Evolutionary conservation across 2,888 invertebrate genomes (phyloP).

Genomic region (Cybosia mesomella): DNA sequence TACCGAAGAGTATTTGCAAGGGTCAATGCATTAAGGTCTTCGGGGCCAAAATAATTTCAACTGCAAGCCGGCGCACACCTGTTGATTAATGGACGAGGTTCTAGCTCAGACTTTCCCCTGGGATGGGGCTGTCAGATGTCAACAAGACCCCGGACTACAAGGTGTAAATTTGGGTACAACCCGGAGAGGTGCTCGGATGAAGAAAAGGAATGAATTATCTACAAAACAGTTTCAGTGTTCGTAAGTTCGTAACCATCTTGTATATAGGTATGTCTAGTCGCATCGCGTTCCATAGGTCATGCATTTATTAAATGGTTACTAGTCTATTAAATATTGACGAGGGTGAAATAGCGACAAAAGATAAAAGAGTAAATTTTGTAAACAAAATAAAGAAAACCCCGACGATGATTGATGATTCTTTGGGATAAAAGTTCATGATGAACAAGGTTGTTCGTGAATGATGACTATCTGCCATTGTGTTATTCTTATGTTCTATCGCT

Average conservation of each 20-base stretch:
- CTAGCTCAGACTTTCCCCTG: too few relatives aligned
- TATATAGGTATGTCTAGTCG: not conserved
- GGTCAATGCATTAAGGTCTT: too few relatives aligned
- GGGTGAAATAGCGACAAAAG: not conserved
- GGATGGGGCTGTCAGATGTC: too few relatives aligned
- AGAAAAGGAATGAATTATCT: too few relatives aligned
- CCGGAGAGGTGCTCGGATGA: too few relatives aligned
- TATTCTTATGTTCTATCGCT: not conserved
- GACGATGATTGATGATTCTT: slow-evolving; percentile 1
- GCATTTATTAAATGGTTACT: slow-evolving; percentile 59
- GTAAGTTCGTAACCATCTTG: not conserved
- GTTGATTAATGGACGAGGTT: not conserved
- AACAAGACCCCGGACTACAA: not conserved
- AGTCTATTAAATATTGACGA: not conserved
- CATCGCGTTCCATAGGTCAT: not conserved
- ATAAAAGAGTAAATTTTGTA: slow-evolving; percentile 1
- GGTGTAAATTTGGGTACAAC: too few relatives aligned
- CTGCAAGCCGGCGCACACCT: not conserved
- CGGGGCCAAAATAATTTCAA: too few relatives aligned
- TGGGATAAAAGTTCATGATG: not conserved
- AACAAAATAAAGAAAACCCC: slow-evolving; percentile 2
- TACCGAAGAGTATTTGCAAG: too few relatives aligned
- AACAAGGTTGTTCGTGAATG: not conserved
- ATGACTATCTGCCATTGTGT: not conserved
- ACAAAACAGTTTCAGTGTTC: not conserved